These are phyloP conservation scores for Terrapene triunguis DNA, from an alignment of 2,113 vertebrate genomes.

Conservation along the genomic window DNA sequence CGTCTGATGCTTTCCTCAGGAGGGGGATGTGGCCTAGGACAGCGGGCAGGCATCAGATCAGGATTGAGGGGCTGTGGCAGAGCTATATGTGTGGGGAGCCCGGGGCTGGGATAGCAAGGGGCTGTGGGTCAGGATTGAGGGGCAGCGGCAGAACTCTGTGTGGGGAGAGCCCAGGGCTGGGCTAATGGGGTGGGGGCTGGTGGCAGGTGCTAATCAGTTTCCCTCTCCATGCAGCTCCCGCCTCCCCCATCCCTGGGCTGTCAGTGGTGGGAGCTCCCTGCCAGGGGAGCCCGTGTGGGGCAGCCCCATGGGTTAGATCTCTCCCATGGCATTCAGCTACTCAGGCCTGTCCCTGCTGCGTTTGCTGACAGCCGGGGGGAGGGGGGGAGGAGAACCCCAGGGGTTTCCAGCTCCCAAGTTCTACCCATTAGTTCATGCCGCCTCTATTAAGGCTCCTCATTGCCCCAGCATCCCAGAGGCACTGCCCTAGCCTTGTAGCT, in stretches of 20 bases:
- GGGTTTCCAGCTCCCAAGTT: neutral
- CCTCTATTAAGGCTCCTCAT: neutral
- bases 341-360: neutral
- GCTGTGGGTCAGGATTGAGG: neutral
- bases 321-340: neutral
- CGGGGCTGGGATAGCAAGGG: neutral
- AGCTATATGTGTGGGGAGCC: no score
- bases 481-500: no score
- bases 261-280: neutral
- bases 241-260: neutral
- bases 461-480: no score
- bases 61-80: no score
- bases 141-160: neutral
- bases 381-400: neutral
- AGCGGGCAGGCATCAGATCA: no score
- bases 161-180: no score
- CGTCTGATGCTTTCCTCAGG: no score
- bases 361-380: no score
- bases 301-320: neutral
- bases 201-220: neutral
- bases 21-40: no score
- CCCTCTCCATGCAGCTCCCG: neutral
- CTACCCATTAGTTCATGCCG: neutral
- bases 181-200: neutral
- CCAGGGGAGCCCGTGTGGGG: neutral